Percentiles rank a stretch among this genome's conserved stretches.
phyloP scores from a whole-genome alignment of 2,888 invertebrate genomes.

The Tortricodes alternella region DNA sequence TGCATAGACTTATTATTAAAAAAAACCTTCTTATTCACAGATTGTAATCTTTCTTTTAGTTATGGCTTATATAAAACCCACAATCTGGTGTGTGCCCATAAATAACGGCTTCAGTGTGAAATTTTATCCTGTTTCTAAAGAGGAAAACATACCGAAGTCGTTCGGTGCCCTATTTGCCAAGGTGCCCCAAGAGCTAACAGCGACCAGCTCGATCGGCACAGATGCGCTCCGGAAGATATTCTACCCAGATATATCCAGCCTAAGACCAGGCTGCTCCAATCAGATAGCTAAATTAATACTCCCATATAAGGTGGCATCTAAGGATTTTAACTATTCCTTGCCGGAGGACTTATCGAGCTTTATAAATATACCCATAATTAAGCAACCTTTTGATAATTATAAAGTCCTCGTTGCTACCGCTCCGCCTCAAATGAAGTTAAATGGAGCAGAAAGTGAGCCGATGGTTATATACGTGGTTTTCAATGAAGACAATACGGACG shows the following conservation, averaged over 20 bases:
- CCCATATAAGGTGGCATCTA: background rate
- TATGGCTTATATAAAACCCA: slow-evolving; percentile 36
- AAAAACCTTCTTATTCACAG: slow-evolving; percentile 36
- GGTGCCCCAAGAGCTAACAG: slow-evolving; percentile 48
- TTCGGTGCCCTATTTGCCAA: slow-evolving; percentile 52
- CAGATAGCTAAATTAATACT: slow-evolving; percentile 50
- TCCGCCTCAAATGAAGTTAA: slow-evolving; percentile 55
- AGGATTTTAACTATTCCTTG: background rate
- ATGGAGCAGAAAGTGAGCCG: slow-evolving; percentile 42
- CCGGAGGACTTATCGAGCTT: slow-evolving; percentile 36
- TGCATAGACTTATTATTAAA: background rate
- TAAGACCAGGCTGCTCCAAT: slow-evolving; percentile 50
- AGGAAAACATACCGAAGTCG: slow-evolving; percentile 44
- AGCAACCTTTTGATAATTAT: slow-evolving; percentile 55
- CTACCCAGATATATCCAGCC: slow-evolving; percentile 39
- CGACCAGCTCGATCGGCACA: slow-evolving; percentile 29
- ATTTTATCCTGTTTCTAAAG: slow-evolving; percentile 51
- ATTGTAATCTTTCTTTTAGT: slow-evolving; percentile 38
- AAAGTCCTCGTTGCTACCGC: slow-evolving; percentile 68
- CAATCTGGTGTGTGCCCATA: slow-evolving; percentile 49
- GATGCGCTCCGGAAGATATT: slow-evolving; percentile 43
- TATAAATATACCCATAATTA: slow-evolving; percentile 58
- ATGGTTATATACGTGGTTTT: slow-evolving; percentile 64
- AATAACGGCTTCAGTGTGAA: slow-evolving; percentile 58
- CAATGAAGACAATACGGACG: slow-evolving; percentile 46